phyloP scores from a whole-genome alignment of 2,113 vertebrate genomes.

The Petroica traversi region DNA sequence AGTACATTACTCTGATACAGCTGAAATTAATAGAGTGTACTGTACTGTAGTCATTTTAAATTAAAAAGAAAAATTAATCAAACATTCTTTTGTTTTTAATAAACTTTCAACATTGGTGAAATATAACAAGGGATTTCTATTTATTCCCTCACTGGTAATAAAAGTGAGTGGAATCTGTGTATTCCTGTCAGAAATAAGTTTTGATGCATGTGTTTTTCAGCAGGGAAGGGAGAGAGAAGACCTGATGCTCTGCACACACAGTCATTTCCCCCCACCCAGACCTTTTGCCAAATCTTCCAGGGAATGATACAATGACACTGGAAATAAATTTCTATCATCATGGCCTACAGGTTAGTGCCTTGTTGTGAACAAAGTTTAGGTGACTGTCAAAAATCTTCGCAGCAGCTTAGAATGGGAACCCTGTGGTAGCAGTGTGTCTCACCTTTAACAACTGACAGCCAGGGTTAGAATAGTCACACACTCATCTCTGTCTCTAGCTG shows the following conservation, averaged over 20 bases:
- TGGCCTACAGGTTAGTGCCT: not conserved
- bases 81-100: not conserved
- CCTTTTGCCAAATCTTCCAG: not conserved
- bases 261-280: not conserved
- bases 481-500: not conserved
- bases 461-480: not conserved
- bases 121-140: not conserved
- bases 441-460: not conserved
- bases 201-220: not conserved
- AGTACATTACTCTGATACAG: not conserved
- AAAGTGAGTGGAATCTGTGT: not conserved
- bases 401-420: accelerated
- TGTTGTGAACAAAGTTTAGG: not conserved
- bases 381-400: not conserved
- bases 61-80: not conserved
- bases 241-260: not conserved
- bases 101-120: not conserved
- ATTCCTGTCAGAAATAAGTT: not conserved
- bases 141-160: not conserved
- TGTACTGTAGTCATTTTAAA: not conserved
- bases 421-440: not conserved
- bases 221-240: not conserved
- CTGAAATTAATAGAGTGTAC: not conserved
- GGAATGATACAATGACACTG: accelerated
- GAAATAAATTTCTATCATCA: not conserved